Base-by-base conservation (phyloP, 2,888 invertebrate species). In the Apantesis nais region DNA sequence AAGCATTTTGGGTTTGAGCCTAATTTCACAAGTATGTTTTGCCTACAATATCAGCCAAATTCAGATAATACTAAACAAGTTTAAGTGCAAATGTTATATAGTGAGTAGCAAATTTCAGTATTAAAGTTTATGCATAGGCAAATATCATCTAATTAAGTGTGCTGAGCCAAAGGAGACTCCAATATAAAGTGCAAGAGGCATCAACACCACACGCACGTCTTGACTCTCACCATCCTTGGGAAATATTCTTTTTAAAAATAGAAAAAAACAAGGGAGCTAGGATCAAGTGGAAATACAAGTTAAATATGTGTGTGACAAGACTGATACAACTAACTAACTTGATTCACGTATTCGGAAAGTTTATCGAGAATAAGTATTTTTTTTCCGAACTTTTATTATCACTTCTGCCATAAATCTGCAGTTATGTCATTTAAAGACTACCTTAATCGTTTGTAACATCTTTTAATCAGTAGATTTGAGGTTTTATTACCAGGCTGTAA, bases 1-100 rank as follows among this genome's bases (percentile, higher is more conserved):
- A 70, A 67, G 34, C 60, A 64, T 68, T 78, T 74, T n/a, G n/a
- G 81, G 76, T 78, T 71, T 7, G 62, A 63, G 68, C 68, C 65
- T 37, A 44, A 66, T 64, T 14, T 69, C 52, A 69, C 62, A 55
- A 66, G 67, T 73, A 68, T 52, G 37, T 22, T 48, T 63, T 48
- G n/a, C 9, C 39, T 65, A 64, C 68, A 62, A 66, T 34, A 22
- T 25, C 2, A 4, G 41, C 79, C 72, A 75, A 71, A 65, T n/a
- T 55, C 11, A 66, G 37, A 61, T 11, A 19, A 25, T 22, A 62
- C 62, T 66, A 14, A 65, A 55, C 29, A 66, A 34, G 55, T 62
- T 62, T 7, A 25, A 44, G 11, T 44, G 44, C 44, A 44, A 41
- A 67, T 44, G 61, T 44, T 66, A n/a, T n/a, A n/a, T n/a, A n/a